Base-by-base conservation (phyloP, 1,140 invertebrate species). In the Phthorimaea operculella region DNA sequence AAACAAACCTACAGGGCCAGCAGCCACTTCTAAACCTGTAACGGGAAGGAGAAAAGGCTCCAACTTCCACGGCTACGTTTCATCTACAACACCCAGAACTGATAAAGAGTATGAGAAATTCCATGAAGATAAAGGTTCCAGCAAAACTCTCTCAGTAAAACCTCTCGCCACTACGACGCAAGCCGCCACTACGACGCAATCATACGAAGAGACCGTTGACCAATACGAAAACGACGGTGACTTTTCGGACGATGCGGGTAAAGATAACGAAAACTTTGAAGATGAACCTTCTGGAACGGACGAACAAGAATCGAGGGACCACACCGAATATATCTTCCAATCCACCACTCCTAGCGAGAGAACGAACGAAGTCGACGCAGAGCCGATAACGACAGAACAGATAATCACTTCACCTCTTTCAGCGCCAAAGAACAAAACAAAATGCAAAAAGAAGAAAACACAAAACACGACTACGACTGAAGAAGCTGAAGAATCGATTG, bases 361-460 rank as follows among this genome's bases (percentile, higher is more conserved):
- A 56, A 66, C 49, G 3, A 72, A 70, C 42, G 70, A 66, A 58
- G 60, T 73, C 12, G 58, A 42, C n/a, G 59, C 70, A 51, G 63
- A 70, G 34, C 17, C 52, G 9, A 55, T 58, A 48, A 65, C 66
- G 53, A 79, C 66, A 12, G 62, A 70, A 62, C 55, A 61, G 51
- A 59, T 71, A n/a, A 68, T 52, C 9, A 59, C 70, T 39, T 60
- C 77, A 44, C 50, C 64, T 42, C 50, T 58, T 33, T 48, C 69
- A 10, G 21, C 9, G 39, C 51, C 63, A 15, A 80, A 74, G 58
- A 79, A 71, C 49, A 81, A 81, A 61, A 77, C 65, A 4, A 83
- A 80, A 65, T 83, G 79, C 53, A 78, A 81, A 62, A 85, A 82
- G 60, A 85, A 82, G 60, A 80, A 80, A 68, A 63, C 39, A 11